These are phyloP conservation scores for Microctonus brassicae DNA, from an alignment of 2,888 invertebrate genomes.

Conservation along the genomic window DNA sequence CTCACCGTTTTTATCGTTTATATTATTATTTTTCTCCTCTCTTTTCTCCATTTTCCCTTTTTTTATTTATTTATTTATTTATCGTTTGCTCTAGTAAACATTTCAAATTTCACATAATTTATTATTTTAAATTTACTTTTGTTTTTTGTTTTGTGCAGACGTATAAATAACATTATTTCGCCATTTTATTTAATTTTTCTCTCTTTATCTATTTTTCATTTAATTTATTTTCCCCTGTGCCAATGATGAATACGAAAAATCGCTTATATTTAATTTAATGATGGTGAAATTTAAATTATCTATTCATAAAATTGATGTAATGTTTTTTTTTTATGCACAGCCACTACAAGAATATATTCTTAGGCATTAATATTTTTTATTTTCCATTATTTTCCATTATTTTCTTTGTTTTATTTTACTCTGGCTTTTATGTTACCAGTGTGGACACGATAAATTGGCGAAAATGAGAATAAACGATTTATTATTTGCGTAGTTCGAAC, in stretches of 20 bases:
- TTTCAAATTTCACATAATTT: no score
- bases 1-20: conserved; percentile 30
- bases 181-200: not conserved
- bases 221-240: not conserved
- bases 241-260: not conserved
- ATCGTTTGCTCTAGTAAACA: not conserved
- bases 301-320: conserved; percentile 19
- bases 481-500: not conserved
- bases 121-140: not conserved
- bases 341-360: conserved; percentile 20
- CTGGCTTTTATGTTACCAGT: conserved; percentile 1
- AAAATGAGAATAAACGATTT: not conserved
- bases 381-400: not conserved
- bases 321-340: conserved; percentile 6
- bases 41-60: not conserved
- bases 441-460: not conserved
- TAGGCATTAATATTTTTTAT: conserved; percentile 10
- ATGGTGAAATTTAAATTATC: conserved; percentile 10
- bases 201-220: not conserved
- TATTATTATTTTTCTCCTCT: conserved; percentile 9
- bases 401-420: not conserved
- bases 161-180: not conserved
- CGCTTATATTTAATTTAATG: not conserved
- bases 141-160: not conserved
- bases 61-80: conserved; percentile 5